Conservation (phyloP, 2,888 invertebrate species). For the Netelia fuscicornis region DNA sequence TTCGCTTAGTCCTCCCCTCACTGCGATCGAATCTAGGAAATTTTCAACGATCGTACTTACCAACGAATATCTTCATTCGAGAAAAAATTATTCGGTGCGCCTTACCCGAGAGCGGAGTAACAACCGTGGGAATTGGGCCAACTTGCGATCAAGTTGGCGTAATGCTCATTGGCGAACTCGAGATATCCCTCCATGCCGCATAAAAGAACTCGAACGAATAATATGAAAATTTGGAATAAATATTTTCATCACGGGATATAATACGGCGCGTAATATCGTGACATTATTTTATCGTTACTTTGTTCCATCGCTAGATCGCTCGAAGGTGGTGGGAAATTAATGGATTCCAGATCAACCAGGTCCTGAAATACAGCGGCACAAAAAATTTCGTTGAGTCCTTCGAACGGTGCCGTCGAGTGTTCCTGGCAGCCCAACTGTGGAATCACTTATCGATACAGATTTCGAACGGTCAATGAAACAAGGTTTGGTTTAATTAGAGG, state of each 20-base stretch:
- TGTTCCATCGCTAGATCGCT: slow-evolving; percentile 82
- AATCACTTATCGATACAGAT: neutral
- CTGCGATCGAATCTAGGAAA: slow-evolving; percentile 53
- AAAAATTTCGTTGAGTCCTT: slow-evolving; percentile 69
- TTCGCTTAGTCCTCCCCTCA: slow-evolving; percentile 22
- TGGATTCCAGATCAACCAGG: slow-evolving; percentile 75
- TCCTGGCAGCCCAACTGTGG: slow-evolving; percentile 72
- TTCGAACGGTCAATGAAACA: neutral
- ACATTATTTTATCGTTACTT: slow-evolving; percentile 72
- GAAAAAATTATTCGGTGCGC: neutral
- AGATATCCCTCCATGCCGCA: slow-evolving; percentile 85
- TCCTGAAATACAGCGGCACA: slow-evolving; percentile 80
- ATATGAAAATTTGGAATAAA: neutral
- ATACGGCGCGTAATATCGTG: neutral
- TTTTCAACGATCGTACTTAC: neutral
- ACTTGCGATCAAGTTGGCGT: slow-evolving; percentile 80
- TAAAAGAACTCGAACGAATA: slow-evolving; percentile 82
- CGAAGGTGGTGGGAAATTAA: slow-evolving; percentile 75
- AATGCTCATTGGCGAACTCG: slow-evolving; percentile 83
- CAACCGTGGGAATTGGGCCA: slow-evolving; percentile 84
- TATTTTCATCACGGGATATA: neutral
- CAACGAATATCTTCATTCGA: slow-evolving; percentile 12
- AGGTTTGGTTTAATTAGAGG: neutral
- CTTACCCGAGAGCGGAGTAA: slow-evolving; percentile 77
- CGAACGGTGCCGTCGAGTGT: slow-evolving; percentile 36